Evolutionary conservation across 2,113 vertebrate species (phyloP).

Genomic region (Seriola quinqueradiata): DNA sequence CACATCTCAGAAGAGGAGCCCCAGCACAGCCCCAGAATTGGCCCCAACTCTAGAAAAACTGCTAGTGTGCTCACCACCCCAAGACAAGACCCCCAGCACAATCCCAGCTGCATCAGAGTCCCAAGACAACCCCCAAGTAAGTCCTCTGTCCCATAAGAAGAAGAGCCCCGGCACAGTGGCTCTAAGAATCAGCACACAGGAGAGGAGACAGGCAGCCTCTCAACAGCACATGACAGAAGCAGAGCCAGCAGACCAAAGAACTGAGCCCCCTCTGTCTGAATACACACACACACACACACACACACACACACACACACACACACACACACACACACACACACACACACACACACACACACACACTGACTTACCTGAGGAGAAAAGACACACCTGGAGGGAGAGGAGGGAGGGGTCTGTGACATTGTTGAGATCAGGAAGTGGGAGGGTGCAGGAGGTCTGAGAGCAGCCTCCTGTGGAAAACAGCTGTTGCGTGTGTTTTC

Average conservation of each 20-base stretch:
- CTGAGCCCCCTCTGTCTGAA: conserved; percentile 76
- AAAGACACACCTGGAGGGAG: conserved; percentile 10
- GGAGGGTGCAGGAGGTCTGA: conserved; percentile 2
- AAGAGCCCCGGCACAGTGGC: conserved; percentile 32
- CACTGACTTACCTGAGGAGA: conserved; percentile 53
- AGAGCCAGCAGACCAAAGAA: conserved; percentile 84
- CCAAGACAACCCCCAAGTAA: conserved; percentile 6
- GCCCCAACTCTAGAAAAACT: conserved; percentile 44
- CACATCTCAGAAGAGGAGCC: conserved; percentile 30
- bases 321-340: neutral
- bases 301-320: neutral
- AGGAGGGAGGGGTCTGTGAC: conserved; percentile 29
- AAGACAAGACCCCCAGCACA: conserved; percentile 44
- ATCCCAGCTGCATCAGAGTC: conserved; percentile 11
- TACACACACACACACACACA: conserved; percentile 11
- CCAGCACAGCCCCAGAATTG: conserved; percentile 4
- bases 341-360: conserved; percentile 28
- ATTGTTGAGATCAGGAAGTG: conserved; percentile 32
- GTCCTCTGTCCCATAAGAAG: conserved; percentile 35
- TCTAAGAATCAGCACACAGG: conserved; percentile 60
- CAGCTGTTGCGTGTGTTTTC: neutral
- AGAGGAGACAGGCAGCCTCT: conserved; percentile 50
- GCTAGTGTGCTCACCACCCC: conserved; percentile 31
- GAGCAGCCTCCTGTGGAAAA: neutral
- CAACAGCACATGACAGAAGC: conserved; percentile 75